phyloP scores from a whole-genome alignment of 2,888 invertebrate species.

The Chrysomela aeneicollis region DNA sequence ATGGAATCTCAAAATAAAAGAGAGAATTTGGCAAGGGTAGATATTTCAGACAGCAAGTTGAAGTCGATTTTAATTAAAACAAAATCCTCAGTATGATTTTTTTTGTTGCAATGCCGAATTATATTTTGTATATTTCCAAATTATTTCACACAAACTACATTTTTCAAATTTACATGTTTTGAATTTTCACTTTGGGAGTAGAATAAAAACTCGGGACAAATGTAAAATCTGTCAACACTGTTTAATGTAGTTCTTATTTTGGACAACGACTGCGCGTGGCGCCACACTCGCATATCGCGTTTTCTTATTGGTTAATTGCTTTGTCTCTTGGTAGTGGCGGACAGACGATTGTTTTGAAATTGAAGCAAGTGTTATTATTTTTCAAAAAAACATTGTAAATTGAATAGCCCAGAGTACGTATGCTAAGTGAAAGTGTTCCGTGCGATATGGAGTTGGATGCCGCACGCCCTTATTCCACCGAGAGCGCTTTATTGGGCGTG shows the following conservation, averaged over 20 bases:
- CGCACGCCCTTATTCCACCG: slow-evolving; percentile 16
- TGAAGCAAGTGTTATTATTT: slow-evolving; percentile 51
- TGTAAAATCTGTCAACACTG: neutral
- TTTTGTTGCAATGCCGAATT: too few relatives aligned
- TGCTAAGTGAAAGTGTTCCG: slow-evolving; percentile 11
- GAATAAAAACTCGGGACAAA: neutral
- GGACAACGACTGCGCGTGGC: slow-evolving; percentile 15
- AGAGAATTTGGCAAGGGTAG: too few relatives aligned
- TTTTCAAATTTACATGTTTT: too few relatives aligned
- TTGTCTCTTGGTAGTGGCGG: slow-evolving; percentile 54
- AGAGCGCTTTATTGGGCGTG: slow-evolving; percentile 50
- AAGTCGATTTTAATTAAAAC: too few relatives aligned
- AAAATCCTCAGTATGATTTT: too few relatives aligned
- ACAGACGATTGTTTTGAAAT: slow-evolving; percentile 56
- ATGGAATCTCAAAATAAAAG: too few relatives aligned
- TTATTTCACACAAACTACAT: too few relatives aligned
- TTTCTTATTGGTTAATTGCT: slow-evolving; percentile 54
- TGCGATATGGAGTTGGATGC: slow-evolving; percentile 18
- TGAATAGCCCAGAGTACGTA: slow-evolving; percentile 22
- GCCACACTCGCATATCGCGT: slow-evolving; percentile 35
- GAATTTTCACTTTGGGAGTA: slow-evolving; percentile 13
- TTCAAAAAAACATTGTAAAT: slow-evolving; percentile 34
- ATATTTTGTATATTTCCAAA: too few relatives aligned
- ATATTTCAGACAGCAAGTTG: too few relatives aligned
- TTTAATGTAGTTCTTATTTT: neutral